A percentile compares a stretch with the other conserved stretches of the same genome.
Conservation (phyloP, 2,113 vertebrate species). For the Ceyx melanurus region DNA sequence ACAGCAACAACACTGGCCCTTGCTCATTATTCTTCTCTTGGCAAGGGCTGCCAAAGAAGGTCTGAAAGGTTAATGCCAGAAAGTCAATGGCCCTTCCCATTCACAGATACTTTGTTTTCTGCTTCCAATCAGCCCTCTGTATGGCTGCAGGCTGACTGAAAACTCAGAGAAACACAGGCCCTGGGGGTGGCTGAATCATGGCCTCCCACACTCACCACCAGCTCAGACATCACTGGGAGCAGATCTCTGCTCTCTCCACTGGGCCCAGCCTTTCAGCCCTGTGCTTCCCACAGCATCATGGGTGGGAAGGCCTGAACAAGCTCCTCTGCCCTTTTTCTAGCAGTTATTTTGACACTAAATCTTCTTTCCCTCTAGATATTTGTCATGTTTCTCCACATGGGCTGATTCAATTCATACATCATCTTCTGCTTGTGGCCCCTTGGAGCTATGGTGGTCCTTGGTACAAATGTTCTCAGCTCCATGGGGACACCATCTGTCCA, state of each 20-base stretch:
- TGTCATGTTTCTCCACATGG: neutral
- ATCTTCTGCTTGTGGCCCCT: neutral
- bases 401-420: neutral
- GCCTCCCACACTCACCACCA: neutral
- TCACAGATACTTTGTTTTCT: neutral
- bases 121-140: neutral
- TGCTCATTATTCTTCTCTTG: neutral
- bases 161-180: neutral
- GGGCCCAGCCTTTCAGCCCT: neutral
- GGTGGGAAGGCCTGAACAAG: neutral
- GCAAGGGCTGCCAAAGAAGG: neutral
- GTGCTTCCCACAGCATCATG: neutral
- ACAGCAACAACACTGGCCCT: neutral
- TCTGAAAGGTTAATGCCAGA: neutral
- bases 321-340: neutral
- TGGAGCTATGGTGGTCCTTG: neutral
- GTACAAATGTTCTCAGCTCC: rapidly evolving
- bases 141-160: neutral
- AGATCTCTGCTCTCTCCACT: neutral
- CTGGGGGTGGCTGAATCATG: neutral
- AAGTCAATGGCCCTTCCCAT: neutral
- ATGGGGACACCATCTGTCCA: neutral
- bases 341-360: neutral
- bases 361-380: neutral
- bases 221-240: neutral